Conservation (phyloP, 2,797 vertebrate species). For the Falco biarmicus region DNA sequence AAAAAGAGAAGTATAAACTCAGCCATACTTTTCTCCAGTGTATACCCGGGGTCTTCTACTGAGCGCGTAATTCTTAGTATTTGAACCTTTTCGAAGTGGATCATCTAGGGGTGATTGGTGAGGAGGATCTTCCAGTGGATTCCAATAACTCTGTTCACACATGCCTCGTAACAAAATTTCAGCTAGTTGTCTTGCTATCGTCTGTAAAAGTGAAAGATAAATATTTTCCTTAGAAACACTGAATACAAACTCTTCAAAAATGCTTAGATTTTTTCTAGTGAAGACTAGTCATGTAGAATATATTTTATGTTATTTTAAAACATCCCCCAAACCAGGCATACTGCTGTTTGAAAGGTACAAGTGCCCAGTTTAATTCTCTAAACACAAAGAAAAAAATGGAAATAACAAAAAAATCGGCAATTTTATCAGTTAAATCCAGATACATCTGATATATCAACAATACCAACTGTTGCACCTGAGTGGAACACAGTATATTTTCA, state of each 20-base stretch:
- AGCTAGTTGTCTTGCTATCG: conserved; percentile 96
- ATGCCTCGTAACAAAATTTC: conserved; percentile 97
- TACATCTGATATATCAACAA: not conserved
- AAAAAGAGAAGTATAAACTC: not conserved
- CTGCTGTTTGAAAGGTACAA: not conserved
- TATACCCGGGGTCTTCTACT: conserved; percentile 91
- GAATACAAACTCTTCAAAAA: not conserved
- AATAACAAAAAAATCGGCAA: not conserved
- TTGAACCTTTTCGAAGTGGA: conserved; percentile 86
- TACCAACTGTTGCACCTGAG: not conserved
- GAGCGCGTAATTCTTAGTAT: conserved; percentile 87
- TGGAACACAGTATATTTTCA: not conserved
- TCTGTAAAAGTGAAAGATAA: conserved; percentile 77
- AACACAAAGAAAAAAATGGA: not conserved
- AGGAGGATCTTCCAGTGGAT: conserved; percentile 94
- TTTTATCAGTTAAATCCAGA: not conserved
- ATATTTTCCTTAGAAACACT: not conserved
- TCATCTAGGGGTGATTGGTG: conserved; percentile 93
- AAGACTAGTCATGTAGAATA: not conserved
- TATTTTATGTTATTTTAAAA: not conserved
- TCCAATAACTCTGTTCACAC: conserved; percentile 99
- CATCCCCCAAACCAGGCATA: not conserved
- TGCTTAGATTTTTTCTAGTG: not conserved
- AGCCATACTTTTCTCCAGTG: conserved; percentile 92
- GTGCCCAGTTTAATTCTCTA: not conserved